phyloP scores from a whole-genome alignment of 2,113 vertebrate genomes.

The Gavialis gangeticus region DNA sequence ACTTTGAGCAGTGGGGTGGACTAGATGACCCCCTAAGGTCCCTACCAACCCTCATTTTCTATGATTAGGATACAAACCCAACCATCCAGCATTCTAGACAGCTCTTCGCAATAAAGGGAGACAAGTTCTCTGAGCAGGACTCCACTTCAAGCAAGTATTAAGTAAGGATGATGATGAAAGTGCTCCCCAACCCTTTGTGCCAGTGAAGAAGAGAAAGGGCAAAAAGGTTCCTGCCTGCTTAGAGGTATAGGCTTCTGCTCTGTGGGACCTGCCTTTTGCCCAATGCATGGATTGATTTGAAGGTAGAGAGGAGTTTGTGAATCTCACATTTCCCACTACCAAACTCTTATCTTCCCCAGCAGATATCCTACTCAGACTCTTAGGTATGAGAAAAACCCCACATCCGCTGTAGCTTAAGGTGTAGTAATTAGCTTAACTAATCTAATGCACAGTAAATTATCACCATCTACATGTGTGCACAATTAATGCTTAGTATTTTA shows the following conservation, averaged over 20 bases:
- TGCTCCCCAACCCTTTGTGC: background rate
- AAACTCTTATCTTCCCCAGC: rapidly evolving
- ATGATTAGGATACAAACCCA: background rate
- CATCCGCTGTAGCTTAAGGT: background rate
- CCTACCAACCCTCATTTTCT: background rate
- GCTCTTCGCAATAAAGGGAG: background rate
- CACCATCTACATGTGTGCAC: too few relatives aligned
- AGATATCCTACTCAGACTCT: rapidly evolving
- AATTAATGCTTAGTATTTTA: too few relatives aligned
- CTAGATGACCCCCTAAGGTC: too few relatives aligned
- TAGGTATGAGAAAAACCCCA: background rate
- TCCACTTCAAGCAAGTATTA: background rate
- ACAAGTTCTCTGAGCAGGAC: background rate
- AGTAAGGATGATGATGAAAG: background rate
- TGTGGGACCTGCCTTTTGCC: rapidly evolving
- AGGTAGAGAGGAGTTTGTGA: rapidly evolving
- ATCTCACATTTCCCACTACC: rapidly evolving
- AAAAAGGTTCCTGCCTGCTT: background rate
- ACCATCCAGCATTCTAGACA: background rate
- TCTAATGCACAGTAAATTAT: too few relatives aligned
- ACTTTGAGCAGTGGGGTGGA: too few relatives aligned
- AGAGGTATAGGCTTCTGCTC: background rate
- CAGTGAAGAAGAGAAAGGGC: background rate
- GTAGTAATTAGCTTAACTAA: too few relatives aligned
- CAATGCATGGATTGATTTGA: background rate